These are phyloP conservation scores for Grammomys surdaster DNA, from an alignment of 2,113 vertebrate genomes.

Conservation along the genomic window DNA sequence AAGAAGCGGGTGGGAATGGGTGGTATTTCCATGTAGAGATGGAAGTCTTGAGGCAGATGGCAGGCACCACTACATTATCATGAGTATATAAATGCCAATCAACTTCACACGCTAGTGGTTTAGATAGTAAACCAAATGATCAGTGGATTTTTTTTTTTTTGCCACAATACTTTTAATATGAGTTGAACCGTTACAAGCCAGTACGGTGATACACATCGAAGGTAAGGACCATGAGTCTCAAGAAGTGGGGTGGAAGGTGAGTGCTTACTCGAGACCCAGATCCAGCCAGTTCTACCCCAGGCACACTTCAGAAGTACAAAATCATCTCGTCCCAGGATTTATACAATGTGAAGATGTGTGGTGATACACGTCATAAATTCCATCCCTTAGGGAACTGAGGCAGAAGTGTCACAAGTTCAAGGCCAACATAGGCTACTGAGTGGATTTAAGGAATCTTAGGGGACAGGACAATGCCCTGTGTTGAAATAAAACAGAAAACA, in stretches of 20 bases:
- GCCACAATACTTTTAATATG: background rate
- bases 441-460: background rate
- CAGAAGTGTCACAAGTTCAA: background rate
- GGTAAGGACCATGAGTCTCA: background rate
- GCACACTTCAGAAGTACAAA: background rate
- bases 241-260: too few relatives aligned
- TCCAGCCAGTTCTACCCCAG: background rate
- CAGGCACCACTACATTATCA: rapidly evolving
- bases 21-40: background rate
- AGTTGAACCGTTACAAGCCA: background rate
- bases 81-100: background rate
- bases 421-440: background rate
- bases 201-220: background rate
- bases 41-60: background rate
- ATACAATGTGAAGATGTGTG: background rate
- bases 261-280: rapidly evolving
- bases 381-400: background rate
- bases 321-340: background rate
- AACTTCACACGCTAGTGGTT: background rate
- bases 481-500: background rate
- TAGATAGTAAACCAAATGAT: background rate
- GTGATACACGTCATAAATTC: background rate
- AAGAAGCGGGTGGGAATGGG: rapidly evolving
- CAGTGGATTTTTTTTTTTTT: background rate
- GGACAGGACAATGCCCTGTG: background rate